Evolutionary conservation across 2,113 vertebrate species (phyloP).

Genomic region (Rhipidura dahli): DNA sequence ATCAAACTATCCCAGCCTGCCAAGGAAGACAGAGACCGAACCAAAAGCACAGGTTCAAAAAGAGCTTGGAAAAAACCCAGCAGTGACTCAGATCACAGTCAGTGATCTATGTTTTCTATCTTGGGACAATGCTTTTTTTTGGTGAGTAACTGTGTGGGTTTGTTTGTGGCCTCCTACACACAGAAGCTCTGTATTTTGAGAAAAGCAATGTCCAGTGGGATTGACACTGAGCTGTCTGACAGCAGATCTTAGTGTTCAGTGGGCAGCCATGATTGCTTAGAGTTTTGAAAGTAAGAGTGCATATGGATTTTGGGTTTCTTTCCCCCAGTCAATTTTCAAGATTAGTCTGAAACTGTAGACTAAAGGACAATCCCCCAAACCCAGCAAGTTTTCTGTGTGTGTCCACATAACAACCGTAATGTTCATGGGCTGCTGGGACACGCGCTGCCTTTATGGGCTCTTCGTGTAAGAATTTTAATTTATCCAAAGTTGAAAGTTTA

Average conservation of each 20-base stretch:
- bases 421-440: background rate
- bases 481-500: slow-evolving; percentile 11
- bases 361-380: background rate
- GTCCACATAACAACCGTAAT: background rate
- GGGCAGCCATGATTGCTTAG: background rate
- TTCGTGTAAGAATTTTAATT: slow-evolving; percentile 42
- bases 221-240: background rate
- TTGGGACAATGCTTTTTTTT: background rate
- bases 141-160: background rate
- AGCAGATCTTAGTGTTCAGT: background rate
- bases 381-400: background rate
- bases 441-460: background rate
- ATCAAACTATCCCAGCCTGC: background rate
- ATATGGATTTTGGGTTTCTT: background rate
- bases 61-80: background rate
- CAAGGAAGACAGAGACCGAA: background rate
- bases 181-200: background rate
- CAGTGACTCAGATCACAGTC: background rate
- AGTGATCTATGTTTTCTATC: background rate
- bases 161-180: background rate
- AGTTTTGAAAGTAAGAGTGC: background rate
- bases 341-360: background rate
- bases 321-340: background rate
- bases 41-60: background rate
- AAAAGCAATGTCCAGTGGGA: background rate